phyloP scores from a whole-genome alignment of 2,113 vertebrate species.

The Crocuta crocuta region DNA sequence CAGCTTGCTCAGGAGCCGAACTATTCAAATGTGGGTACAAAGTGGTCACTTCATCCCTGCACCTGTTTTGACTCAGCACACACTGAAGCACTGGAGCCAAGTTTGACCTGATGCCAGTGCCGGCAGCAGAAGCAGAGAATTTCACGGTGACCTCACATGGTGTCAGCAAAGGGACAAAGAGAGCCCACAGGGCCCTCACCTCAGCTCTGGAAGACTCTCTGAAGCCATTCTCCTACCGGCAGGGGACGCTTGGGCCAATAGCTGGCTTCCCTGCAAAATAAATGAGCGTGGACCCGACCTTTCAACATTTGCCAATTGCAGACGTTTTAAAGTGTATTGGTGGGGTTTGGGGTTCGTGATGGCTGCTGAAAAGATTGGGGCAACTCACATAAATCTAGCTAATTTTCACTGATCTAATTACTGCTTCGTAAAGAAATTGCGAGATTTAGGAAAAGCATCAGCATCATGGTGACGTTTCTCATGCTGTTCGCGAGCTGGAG shows the following conservation, averaged over 20 bases:
- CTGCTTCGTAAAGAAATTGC: background rate
- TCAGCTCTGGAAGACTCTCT: background rate
- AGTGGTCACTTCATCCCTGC: background rate
- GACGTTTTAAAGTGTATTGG: background rate
- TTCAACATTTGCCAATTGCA: background rate
- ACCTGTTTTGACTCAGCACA: conserved; percentile 33
- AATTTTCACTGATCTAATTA: conserved; percentile 22
- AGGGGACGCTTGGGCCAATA: background rate
- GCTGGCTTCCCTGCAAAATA: background rate
- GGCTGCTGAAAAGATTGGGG: background rate
- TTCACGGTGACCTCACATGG: background rate
- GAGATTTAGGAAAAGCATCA: background rate
- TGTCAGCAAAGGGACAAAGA: background rate
- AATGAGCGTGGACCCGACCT: background rate
- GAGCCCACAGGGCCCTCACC: fast-evolving
- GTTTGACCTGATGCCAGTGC: background rate
- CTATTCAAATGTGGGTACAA: background rate
- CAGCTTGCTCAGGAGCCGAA: background rate
- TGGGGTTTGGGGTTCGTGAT: background rate
- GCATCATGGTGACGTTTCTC: background rate
- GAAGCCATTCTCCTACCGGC: background rate
- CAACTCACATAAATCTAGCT: background rate
- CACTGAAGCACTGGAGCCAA: background rate
- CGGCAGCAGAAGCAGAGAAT: background rate
- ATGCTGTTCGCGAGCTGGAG: background rate